Evolutionary conservation across 2,888 invertebrate genomes (phyloP).

Genomic region (Abscondita cerata): DNA sequence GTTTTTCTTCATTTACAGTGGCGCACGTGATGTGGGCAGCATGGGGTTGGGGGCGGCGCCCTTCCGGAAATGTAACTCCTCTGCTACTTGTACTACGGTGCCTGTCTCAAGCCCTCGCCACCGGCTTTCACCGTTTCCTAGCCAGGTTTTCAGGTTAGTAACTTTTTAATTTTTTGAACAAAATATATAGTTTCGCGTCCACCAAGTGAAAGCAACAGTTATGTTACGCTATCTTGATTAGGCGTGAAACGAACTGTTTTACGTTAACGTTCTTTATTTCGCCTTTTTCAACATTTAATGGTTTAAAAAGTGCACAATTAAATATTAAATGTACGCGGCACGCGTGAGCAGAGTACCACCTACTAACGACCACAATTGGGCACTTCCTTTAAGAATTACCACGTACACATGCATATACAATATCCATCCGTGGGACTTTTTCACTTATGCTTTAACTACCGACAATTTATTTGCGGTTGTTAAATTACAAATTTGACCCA

Average conservation of each 20-base stretch:
- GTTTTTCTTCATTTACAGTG: constrained; percentile 57
- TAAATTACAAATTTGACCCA: neutral
- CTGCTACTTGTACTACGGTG: constrained; percentile 55
- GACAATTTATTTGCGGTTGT: constrained; percentile 18
- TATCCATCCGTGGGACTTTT: constrained; percentile 34
- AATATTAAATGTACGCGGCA: constrained; percentile 30
- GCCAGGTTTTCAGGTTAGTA: constrained; percentile 68
- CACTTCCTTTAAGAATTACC: constrained; percentile 37
- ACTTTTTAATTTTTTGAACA: constrained; percentile 39
- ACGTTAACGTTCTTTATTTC: neutral
- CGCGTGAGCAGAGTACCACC: constrained; percentile 36
- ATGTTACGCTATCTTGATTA: constrained; percentile 10
- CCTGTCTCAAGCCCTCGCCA: constrained; percentile 59
- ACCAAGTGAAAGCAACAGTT: constrained; percentile 11
- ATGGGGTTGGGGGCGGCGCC: constrained; percentile 53
- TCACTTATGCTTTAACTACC: constrained; percentile 26
- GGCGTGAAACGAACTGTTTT: constrained; percentile 11
- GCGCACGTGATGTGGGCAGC: constrained; percentile 60
- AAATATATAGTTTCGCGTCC: constrained; percentile 1
- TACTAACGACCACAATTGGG: constrained; percentile 36
- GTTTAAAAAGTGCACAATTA: neutral
- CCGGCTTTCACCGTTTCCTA: constrained; percentile 62
- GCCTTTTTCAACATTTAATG: neutral
- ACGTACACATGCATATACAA: constrained; percentile 20
- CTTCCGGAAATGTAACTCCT: constrained; percentile 52